A percentile compares a stretch with the other conserved stretches of the same genome.
Conservation (phyloP, 2,888 invertebrate species). For the Andrena praecox region DNA sequence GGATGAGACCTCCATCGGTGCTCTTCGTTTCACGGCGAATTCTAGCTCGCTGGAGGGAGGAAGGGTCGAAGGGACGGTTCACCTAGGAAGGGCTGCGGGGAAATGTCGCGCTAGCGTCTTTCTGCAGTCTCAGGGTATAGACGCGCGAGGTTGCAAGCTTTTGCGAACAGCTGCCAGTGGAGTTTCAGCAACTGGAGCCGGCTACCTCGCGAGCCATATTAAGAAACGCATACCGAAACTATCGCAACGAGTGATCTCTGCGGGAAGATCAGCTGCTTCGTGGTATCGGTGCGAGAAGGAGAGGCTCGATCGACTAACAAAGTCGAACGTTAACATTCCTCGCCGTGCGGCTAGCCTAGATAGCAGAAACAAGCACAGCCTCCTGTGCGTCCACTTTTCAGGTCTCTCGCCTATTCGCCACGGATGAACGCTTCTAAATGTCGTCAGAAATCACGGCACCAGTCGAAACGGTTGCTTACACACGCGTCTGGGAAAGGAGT, state of each 20-base stretch:
- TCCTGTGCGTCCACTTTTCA: conserved; percentile 22
- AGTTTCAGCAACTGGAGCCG: conserved; percentile 9
- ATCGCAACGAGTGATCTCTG: conserved; percentile 24
- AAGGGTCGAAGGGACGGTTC: background rate
- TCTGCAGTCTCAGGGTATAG: background rate
- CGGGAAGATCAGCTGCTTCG: background rate
- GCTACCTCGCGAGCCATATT: conserved; percentile 9
- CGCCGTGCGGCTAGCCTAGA: conserved; percentile 38
- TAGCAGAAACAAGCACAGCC: conserved; percentile 37
- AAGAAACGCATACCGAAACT: conserved; percentile 24
- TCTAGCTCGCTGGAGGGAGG: too few relatives aligned
- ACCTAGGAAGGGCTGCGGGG: too few relatives aligned
- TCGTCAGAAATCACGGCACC: conserved; percentile 9
- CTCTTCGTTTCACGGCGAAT: too few relatives aligned
- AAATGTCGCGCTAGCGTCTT: background rate
- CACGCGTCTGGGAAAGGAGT: conserved; percentile 43
- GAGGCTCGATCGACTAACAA: background rate
- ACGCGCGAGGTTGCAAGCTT: conserved; percentile 2
- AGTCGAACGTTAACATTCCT: conserved; percentile 10
- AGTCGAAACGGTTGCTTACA: conserved; percentile 4
- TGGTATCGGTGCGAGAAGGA: background rate
- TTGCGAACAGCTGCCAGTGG: conserved; percentile 5
- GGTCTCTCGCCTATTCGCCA: conserved; percentile 37
- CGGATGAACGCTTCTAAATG: conserved; percentile 41
- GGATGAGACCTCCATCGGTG: background rate